Evolutionary conservation across 1,140 invertebrate genomes (phyloP).

Genomic region (Acromyrmex echinatior): DNA sequence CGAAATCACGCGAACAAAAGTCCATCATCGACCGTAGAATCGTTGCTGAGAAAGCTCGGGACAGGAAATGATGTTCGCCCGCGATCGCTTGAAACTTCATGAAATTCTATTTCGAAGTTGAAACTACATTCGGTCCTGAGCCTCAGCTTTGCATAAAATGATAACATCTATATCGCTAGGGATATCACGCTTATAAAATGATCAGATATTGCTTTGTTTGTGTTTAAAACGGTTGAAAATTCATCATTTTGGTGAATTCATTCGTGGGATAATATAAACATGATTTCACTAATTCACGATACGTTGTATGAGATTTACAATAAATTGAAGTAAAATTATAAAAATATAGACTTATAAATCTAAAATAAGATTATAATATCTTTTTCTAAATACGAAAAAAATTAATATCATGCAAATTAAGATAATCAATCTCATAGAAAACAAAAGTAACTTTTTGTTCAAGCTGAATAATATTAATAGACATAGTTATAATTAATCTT

Average conservation of each 20-base stretch:
- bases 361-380: background rate
- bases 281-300: background rate
- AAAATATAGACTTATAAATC: background rate
- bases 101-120: slow-evolving; percentile 62
- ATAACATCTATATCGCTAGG: slow-evolving; percentile 49
- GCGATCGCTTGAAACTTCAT: slow-evolving; percentile 59
- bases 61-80: slow-evolving; percentile 58
- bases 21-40: slow-evolving; percentile 31
- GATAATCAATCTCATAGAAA: background rate
- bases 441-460: background rate
- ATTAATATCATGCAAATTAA: background rate
- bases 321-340: background rate
- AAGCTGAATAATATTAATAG: background rate
- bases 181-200: slow-evolving; percentile 33
- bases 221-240: background rate
- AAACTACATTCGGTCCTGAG: slow-evolving; percentile 40
- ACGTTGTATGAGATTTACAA: background rate
- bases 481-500: background rate
- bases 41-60: slow-evolving; percentile 29
- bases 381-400: background rate
- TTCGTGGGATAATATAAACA: background rate
- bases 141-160: slow-evolving; percentile 55
- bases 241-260: background rate
- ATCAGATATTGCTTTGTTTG: slow-evolving; percentile 21
- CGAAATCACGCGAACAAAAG: slow-evolving; percentile 58